Conservation (phyloP, 2,888 invertebrate genomes). For the Oeneis ivallda region DNA sequence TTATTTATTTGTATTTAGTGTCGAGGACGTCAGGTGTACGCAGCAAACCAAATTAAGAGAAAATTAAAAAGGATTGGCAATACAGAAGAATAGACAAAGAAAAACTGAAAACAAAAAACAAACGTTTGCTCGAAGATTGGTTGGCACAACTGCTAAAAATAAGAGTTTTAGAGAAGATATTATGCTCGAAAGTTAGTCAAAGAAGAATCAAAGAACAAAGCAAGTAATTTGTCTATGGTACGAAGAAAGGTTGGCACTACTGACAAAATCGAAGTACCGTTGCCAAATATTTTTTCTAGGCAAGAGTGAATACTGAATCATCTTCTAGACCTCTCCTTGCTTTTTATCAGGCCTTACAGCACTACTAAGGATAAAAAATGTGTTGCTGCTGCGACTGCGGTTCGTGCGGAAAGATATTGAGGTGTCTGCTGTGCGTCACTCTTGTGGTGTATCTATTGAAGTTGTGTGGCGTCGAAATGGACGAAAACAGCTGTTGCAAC, state of each 20-base stretch:
- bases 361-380: conserved; percentile 46
- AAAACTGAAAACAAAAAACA: background rate
- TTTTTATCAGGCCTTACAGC: background rate
- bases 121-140: background rate
- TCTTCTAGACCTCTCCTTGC: background rate
- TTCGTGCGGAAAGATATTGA: conserved; percentile 60
- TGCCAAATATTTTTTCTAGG: too few species aligned
- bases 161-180: background rate
- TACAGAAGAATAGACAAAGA: background rate
- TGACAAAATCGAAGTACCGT: too few species aligned
- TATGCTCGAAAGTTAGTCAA: too few species aligned
- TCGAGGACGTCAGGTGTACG: background rate
- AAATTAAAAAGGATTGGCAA: background rate
- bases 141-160: background rate
- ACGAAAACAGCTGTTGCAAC: conserved; percentile 53
- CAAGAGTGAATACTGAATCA: too few species aligned
- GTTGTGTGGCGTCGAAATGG: conserved; percentile 66
- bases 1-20: background rate
- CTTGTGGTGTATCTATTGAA: conserved; percentile 60
- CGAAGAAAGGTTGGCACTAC: too few species aligned
- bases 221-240: too few species aligned
- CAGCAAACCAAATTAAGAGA: background rate
- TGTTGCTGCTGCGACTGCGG: conserved; percentile 65
- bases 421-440: conserved; percentile 64
- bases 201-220: too few species aligned